phyloP scores from a whole-genome alignment of 2,113 vertebrate genomes.

The Australoheros scitulus region DNA sequence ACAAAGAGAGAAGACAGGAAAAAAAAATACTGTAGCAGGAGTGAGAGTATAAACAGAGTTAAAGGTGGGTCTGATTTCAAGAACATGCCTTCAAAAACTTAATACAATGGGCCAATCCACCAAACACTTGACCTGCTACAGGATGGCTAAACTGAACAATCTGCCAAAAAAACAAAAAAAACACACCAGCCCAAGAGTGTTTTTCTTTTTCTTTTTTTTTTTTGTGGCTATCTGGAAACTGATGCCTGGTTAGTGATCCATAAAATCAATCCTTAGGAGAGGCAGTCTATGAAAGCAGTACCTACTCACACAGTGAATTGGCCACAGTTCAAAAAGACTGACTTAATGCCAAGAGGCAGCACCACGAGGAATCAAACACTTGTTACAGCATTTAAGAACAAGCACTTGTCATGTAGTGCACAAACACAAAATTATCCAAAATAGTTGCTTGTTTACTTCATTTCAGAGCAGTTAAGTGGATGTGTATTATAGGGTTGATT shows the following conservation, averaged over 20 bases:
- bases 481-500: conserved; percentile 21
- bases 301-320: conserved; percentile 33
- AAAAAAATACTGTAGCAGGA: conserved; percentile 1
- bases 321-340: conserved; percentile 13
- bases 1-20: background rate
- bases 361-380: conserved; percentile 4
- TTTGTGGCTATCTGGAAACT: conserved; percentile 14
- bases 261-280: conserved; percentile 41
- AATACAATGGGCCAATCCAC: background rate
- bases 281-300: conserved; percentile 28
- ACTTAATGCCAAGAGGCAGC: conserved; percentile 3
- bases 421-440: background rate
- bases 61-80: background rate
- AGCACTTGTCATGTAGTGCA: background rate
- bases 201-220: background rate
- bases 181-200: background rate
- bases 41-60: background rate
- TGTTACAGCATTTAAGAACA: background rate
- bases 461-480: conserved; percentile 23
- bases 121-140: background rate
- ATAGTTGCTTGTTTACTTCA: background rate
- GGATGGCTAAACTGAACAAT: background rate
- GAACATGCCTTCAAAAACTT: background rate
- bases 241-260: conserved; percentile 40
- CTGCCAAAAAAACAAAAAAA: background rate